A percentile compares a stretch with the other conserved stretches of the same genome.
phyloP scores from a whole-genome alignment of 2,888 invertebrate species.

The Muscina levida region DNA sequence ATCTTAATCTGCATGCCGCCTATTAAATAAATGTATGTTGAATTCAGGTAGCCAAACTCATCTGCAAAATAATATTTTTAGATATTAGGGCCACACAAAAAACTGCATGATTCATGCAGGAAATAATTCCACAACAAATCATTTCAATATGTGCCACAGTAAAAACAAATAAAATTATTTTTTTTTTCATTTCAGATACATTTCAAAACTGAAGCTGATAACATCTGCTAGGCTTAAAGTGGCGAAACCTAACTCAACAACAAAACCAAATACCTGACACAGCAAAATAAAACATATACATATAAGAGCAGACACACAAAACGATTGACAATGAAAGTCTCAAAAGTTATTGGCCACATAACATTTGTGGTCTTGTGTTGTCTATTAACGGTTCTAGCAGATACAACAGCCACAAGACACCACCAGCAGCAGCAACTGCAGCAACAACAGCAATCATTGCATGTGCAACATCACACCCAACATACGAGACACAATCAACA shows the following conservation, averaged over 20 bases:
- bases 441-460: slow-evolving; percentile 49
- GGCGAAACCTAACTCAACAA: background rate
- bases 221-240: slow-evolving; percentile 15
- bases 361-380: slow-evolving; percentile 59
- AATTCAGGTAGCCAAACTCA: too few species aligned
- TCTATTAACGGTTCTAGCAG: slow-evolving; percentile 58
- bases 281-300: slow-evolving; percentile 15
- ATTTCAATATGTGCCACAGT: too few species aligned
- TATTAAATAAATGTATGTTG: too few species aligned
- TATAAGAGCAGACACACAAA: background rate
- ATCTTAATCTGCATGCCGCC: too few species aligned
- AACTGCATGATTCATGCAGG: too few species aligned
- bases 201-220: slow-evolving; percentile 7
- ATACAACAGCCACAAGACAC: slow-evolving; percentile 54
- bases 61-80: too few species aligned
- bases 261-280: slow-evolving; percentile 42
- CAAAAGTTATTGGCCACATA: slow-evolving; percentile 56
- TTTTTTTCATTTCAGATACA: slow-evolving; percentile 43
- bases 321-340: slow-evolving; percentile 46
- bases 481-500: slow-evolving; percentile 35
- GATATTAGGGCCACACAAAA: too few species aligned
- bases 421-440: slow-evolving; percentile 38
- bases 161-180: background rate
- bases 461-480: slow-evolving; percentile 43
- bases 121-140: too few species aligned